phyloP scores from a whole-genome alignment of 2,113 vertebrate genomes.

The human (Homo sapiens) region DNA sequence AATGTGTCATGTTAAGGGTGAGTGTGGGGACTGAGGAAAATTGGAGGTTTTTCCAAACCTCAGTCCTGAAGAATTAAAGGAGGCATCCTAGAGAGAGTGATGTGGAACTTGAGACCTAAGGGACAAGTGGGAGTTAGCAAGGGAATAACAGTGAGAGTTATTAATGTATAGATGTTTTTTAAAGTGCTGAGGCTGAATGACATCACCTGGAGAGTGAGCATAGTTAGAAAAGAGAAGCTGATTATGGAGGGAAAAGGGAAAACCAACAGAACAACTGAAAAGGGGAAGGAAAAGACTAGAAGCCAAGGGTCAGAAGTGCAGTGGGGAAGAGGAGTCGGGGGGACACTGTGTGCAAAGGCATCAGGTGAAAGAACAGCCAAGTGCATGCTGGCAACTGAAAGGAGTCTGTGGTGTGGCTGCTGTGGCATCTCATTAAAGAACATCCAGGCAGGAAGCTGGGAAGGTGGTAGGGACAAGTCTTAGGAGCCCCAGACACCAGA shows the following conservation, averaged over 20 bases:
- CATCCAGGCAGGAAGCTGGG: background rate
- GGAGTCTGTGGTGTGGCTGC: background rate
- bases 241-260: background rate
- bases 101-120: background rate
- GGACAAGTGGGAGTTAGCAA: background rate
- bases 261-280: background rate
- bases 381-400: background rate
- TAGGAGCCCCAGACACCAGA: background rate
- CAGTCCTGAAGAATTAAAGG: background rate
- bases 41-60: background rate
- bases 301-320: background rate
- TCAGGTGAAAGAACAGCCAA: background rate
- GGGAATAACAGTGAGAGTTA: background rate
- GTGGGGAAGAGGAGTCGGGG: background rate
- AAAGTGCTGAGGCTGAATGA: background rate
- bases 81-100: background rate
- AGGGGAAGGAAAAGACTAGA: background rate
- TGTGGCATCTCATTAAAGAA: background rate
- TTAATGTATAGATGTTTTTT: background rate
- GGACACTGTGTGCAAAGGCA: background rate
- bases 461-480: background rate
- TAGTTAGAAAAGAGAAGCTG: background rate
- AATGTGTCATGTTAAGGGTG: accelerated
- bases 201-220: background rate
- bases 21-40: background rate